Evolutionary conservation across 2,888 invertebrate species (phyloP).

Genomic region (Teinopalpus imperialis): DNA sequence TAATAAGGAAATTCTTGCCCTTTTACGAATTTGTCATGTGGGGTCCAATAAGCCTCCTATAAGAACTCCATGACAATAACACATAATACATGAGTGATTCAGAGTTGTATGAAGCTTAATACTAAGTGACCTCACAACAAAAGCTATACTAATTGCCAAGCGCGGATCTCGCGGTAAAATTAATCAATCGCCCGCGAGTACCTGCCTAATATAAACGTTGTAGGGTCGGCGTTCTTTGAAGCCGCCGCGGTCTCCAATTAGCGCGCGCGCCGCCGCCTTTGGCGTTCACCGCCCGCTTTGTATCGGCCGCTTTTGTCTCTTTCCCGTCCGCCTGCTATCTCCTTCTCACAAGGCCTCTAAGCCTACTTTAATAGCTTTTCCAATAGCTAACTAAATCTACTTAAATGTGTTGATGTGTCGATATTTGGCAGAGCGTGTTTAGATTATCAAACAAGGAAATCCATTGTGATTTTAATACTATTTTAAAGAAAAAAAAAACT

Average conservation of each 20-base stretch:
- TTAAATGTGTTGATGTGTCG: no score
- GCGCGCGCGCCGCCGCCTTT: slow-evolving; percentile 75
- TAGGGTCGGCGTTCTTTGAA: slow-evolving; percentile 69
- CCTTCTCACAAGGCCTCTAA: slow-evolving; percentile 31
- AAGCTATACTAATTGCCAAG: slow-evolving; percentile 72
- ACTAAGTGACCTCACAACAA: slow-evolving; percentile 54
- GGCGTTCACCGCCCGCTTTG: slow-evolving; percentile 72
- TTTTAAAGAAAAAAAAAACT: no score
- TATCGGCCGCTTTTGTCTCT: slow-evolving; percentile 45
- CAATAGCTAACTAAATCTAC: no score
- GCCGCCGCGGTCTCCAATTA: slow-evolving; percentile 76
- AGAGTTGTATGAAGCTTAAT: slow-evolving; percentile 15
- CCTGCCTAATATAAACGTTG: slow-evolving; percentile 79
- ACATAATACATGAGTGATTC: slow-evolving; percentile 14
- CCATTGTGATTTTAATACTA: no score
- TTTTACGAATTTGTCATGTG: slow-evolving; percentile 11
- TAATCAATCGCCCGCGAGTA: slow-evolving; percentile 68
- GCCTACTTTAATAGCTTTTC: slow-evolving; percentile 23
- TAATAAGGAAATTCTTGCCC: no score
- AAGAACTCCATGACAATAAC: slow-evolving; percentile 10
- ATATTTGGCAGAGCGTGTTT: no score
- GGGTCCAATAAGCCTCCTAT: slow-evolving; percentile 14
- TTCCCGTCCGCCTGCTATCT: slow-evolving; percentile 36
- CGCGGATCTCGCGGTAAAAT: slow-evolving; percentile 68
- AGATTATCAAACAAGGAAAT: no score